These are phyloP conservation scores for Galerucella pusilla DNA, from an alignment of 2,888 invertebrate species.

Conservation along the genomic window DNA sequence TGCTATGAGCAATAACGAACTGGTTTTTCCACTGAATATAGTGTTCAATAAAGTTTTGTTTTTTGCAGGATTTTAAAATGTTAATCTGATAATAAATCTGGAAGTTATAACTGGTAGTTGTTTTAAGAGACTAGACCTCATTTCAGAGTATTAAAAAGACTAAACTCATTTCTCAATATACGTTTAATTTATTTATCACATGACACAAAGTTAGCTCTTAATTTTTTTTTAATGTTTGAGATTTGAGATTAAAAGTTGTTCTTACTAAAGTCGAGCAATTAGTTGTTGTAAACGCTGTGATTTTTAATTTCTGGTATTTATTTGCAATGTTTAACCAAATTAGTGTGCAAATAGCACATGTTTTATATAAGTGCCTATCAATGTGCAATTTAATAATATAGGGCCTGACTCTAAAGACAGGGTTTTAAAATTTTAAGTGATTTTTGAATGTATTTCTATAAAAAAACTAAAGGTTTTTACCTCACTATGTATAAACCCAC, in stretches of 20 bases:
- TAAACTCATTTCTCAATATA: conserved; percentile 13
- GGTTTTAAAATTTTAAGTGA: conserved; percentile 58
- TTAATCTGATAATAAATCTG: background rate
- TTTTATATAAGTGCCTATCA: conserved; percentile 63
- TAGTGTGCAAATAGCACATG: conserved; percentile 55
- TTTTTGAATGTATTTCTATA: conserved; percentile 55
- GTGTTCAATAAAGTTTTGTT: background rate
- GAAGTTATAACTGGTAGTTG: background rate
- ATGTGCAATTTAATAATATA: conserved; percentile 64
- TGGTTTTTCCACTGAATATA: no score
- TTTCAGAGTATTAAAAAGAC: conserved; percentile 30
- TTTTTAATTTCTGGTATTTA: conserved; percentile 38
- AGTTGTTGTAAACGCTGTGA: conserved; percentile 37
- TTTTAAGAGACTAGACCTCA: background rate
- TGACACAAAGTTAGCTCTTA: conserved; percentile 30
- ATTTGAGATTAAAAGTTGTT: conserved; percentile 28
- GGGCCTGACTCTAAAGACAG: conserved; percentile 65
- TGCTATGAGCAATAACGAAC: no score
- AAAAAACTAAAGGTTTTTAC: conserved; percentile 56
- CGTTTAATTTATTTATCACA: conserved; percentile 22
- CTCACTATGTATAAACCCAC: conserved; percentile 61
- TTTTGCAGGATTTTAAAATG: background rate
- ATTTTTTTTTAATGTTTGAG: conserved; percentile 24
- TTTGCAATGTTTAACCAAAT: conserved; percentile 43
- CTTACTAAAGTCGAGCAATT: conserved; percentile 24